These are phyloP conservation scores for Ceratothoa steindachneri DNA, from an alignment of 2,888 invertebrate genomes.

Conservation along the genomic window DNA sequence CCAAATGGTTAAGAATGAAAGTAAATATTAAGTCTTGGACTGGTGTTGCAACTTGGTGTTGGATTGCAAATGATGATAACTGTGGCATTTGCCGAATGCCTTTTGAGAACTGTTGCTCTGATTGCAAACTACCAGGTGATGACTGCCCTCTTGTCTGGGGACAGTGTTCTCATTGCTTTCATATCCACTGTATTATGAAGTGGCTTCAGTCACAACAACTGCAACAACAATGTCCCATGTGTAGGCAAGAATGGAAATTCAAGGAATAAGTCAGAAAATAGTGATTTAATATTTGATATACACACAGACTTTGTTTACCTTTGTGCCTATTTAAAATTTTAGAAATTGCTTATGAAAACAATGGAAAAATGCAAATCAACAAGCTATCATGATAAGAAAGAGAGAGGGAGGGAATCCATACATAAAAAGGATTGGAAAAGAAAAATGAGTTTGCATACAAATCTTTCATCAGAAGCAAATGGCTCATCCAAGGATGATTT, in stretches of 20 bases:
- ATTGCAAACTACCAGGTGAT: conserved; percentile 95
- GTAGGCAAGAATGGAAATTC: conserved; percentile 98
- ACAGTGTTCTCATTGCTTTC: conserved; percentile 97
- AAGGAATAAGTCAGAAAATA: too few species aligned
- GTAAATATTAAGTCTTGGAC: conserved; percentile 68
- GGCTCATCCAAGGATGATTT: too few species aligned
- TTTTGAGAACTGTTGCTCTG: conserved; percentile 91
- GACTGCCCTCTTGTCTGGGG: conserved; percentile 98
- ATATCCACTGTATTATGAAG: conserved; percentile 99
- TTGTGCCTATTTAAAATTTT: too few species aligned
- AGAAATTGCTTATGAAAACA: too few species aligned
- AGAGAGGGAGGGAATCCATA: too few species aligned
- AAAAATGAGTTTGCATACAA: too few species aligned
- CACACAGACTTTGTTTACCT: too few species aligned
- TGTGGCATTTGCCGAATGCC: conserved; percentile 99
- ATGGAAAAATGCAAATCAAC: too few species aligned
- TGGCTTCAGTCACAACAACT: conserved; percentile 81
- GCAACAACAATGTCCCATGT: conserved; percentile 69
- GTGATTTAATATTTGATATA: too few species aligned
- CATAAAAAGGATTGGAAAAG: too few species aligned
- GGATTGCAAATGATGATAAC: conserved; percentile 98
- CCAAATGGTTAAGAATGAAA: conserved; percentile 30
- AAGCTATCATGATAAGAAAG: too few species aligned
- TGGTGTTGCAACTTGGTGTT: conserved; percentile 95
- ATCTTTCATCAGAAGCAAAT: too few species aligned